Conservation (phyloP, 2,113 vertebrate species). For the Hemiscyllium ocellatum region DNA sequence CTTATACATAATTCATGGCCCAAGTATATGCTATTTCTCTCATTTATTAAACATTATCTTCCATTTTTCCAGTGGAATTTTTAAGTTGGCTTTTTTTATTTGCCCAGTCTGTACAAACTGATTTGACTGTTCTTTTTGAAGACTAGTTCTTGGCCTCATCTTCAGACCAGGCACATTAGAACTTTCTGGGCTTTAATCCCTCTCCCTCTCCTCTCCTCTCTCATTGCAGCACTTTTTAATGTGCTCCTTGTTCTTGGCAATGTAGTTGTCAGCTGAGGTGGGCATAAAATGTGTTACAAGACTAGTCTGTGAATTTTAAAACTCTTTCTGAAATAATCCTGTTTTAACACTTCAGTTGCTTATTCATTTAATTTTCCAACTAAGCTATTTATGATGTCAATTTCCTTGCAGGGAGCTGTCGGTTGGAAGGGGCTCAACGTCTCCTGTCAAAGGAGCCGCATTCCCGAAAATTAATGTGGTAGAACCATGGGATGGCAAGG, state of each 20-base stretch:
- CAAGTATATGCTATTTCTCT: neutral
- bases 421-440: slow-evolving; percentile 84
- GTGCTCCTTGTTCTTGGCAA: neutral
- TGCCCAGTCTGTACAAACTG: neutral
- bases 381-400: neutral
- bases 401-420: slow-evolving; percentile 74
- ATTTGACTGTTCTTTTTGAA: neutral
- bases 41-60: no score
- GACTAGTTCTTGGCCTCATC: neutral
- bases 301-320: neutral
- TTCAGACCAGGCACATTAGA: no score
- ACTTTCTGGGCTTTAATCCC: no score
- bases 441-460: slow-evolving; percentile 66
- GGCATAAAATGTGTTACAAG: neutral
- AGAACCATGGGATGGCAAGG: slow-evolving; percentile 90
- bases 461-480: slow-evolving; percentile 74
- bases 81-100: neutral
- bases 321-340: neutral
- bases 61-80: no score
- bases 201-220: no score
- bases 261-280: neutral
- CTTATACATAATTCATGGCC: neutral
- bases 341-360: neutral
- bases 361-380: neutral
- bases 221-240: no score